phyloP scores from a whole-genome alignment of 2,797 vertebrate species.

The Allochrocebus solatus region DNA sequence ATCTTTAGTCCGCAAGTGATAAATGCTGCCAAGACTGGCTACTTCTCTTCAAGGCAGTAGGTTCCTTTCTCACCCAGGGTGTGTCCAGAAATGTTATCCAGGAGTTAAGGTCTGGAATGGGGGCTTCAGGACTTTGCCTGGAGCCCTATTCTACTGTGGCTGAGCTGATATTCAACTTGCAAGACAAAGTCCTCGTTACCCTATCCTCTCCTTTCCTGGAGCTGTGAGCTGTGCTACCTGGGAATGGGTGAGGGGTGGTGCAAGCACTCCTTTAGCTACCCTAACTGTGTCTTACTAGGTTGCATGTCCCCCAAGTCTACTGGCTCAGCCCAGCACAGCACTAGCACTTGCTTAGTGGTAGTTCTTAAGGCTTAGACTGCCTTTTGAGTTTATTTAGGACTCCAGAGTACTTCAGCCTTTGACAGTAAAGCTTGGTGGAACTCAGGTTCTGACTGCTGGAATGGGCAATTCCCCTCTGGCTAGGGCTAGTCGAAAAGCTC shows the following conservation, averaged over 20 bases:
- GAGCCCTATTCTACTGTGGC: neutral
- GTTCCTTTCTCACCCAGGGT: neutral
- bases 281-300: neutral
- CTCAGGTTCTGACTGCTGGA: neutral
- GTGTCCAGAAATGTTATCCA: neutral
- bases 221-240: neutral
- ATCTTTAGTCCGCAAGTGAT: rapidly evolving
- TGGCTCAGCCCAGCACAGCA: neutral
- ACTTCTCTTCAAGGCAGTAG: neutral
- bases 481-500: neutral
- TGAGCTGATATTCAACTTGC: neutral
- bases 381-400: neutral
- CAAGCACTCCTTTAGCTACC: neutral
- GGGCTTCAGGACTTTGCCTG: neutral
- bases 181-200: neutral
- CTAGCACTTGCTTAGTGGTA: neutral
- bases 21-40: neutral
- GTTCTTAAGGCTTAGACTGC: neutral
- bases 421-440: neutral
- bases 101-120: neutral
- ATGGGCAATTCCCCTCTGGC: neutral
- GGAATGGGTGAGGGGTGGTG: neutral
- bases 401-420: neutral
- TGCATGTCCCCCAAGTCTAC: neutral
- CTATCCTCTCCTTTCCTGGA: neutral